These are phyloP conservation scores for Peromyscus melanophrys DNA, from an alignment of 2,797 vertebrate species.

Conservation along the genomic window DNA sequence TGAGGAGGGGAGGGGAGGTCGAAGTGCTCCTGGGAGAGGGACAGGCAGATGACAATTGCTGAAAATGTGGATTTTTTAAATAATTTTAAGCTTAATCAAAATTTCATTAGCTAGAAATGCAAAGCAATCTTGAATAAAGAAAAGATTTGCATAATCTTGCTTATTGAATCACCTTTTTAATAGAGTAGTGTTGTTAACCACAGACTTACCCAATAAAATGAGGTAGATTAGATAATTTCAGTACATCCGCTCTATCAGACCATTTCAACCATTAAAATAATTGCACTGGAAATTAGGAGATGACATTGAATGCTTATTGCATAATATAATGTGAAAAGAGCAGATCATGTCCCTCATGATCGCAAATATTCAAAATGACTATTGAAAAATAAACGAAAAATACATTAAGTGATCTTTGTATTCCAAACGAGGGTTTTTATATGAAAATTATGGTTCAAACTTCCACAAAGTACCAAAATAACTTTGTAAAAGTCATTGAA, in stretches of 20 bases:
- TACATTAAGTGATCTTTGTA: not conserved
- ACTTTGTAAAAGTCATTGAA: not conserved
- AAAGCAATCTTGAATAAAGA: slow-evolving; percentile 28
- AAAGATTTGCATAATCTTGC: not conserved
- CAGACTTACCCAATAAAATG: slow-evolving; percentile 2
- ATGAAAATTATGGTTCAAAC: not conserved
- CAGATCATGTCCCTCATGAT: not conserved
- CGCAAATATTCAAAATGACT: not conserved
- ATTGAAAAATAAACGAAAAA: not conserved
- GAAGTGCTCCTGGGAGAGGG: not conserved
- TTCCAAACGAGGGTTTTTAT: not conserved
- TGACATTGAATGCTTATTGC: not conserved
- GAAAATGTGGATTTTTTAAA: not conserved
- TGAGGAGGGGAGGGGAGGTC: not conserved
- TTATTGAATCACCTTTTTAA: slow-evolving; percentile 38
- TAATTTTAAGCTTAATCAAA: not conserved
- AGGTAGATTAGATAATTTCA: slow-evolving; percentile 7
- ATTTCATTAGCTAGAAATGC: slow-evolving; percentile 36
- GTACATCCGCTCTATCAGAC: not conserved
- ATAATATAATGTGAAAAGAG: slow-evolving; percentile 23
- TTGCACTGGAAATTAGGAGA: not conserved
- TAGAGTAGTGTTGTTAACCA: slow-evolving; percentile 28
- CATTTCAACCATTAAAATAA: slow-evolving; percentile 49
- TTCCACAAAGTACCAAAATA: not conserved
- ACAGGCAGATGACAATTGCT: not conserved